A percentile compares a stretch with the other conserved stretches of the same genome.
Conservation (phyloP, 2,888 invertebrate species). For the Shargacucullia verbasci region DNA sequence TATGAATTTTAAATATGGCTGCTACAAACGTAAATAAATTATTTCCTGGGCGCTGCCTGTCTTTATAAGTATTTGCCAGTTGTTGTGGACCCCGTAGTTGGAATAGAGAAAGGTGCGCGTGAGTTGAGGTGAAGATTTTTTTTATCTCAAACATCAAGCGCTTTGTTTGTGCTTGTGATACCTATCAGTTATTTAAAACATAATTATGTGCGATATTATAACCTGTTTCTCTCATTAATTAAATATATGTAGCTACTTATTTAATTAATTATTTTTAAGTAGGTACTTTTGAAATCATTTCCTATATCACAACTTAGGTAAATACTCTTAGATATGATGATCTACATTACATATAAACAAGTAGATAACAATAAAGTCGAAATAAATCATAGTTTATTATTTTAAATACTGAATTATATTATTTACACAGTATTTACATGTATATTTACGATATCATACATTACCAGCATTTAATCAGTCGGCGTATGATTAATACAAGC, state of each 20-base stretch:
- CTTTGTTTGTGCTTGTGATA: too few species aligned
- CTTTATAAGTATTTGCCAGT: conserved; percentile 62
- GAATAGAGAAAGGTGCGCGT: conserved; percentile 31
- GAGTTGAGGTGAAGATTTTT: neutral
- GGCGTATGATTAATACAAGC: conserved; percentile 37
- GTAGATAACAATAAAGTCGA: conserved; percentile 36
- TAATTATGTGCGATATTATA: too few species aligned
- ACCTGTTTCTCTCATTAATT: too few species aligned
- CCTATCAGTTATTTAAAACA: too few species aligned
- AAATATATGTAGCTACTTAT: too few species aligned
- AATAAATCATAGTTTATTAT: conserved; percentile 42
- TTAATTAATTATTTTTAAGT: too few species aligned
- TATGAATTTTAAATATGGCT: conserved; percentile 77
- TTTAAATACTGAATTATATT: conserved; percentile 45
- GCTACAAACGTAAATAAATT: conserved; percentile 63
- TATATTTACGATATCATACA: conserved; percentile 22
- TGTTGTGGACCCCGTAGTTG: conserved; percentile 40
- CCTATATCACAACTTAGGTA: too few species aligned
- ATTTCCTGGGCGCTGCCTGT: conserved; percentile 66
- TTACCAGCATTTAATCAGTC: conserved; percentile 45
- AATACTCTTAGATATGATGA: too few species aligned
- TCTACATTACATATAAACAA: neutral
- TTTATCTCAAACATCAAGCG: neutral
- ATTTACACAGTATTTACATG: conserved; percentile 36
- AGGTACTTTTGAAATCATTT: too few species aligned